Evolutionary conservation across 2,797 vertebrate species (phyloP).

Genomic region (Sebastes baramenuke): DNA sequence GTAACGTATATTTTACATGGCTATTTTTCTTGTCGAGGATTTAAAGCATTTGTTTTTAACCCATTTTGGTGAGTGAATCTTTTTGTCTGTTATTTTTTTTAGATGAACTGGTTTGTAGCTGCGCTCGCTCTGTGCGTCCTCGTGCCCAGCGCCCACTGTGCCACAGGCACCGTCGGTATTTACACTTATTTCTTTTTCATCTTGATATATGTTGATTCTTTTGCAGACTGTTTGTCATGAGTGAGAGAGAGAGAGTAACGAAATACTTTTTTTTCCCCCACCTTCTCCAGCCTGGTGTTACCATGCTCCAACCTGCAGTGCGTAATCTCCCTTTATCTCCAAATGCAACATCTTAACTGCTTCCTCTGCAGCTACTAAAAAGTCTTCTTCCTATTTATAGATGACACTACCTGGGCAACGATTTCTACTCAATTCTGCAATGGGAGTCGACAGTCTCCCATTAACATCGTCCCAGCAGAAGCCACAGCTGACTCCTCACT

Average conservation of each 20-base stretch:
- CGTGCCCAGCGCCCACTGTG: slow-evolving; percentile 2
- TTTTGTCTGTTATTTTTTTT: background rate
- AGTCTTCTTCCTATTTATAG: slow-evolving; percentile 28
- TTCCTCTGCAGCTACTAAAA: background rate
- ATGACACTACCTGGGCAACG: slow-evolving; percentile 52
- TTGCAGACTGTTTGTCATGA: background rate
- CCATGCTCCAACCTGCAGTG: slow-evolving; percentile 60
- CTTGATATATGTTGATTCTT: background rate
- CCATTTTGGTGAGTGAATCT: rapidly evolving
- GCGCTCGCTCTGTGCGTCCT: slow-evolving; percentile 43
- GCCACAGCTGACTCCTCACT: slow-evolving; percentile 19
- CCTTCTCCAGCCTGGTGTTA: slow-evolving; percentile 74
- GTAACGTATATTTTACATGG: background rate
- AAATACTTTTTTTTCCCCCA: rapidly evolving
- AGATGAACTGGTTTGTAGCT: slow-evolving; percentile 60
- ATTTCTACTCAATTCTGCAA: slow-evolving; percentile 38
- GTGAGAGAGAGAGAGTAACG: background rate
- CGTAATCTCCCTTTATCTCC: slow-evolving; percentile 39
- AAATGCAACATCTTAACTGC: background rate
- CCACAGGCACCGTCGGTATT: background rate
- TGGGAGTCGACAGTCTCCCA: slow-evolving; percentile 77
- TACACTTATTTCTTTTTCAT: background rate
- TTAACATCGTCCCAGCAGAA: slow-evolving; percentile 63
- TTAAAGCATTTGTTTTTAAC: background rate
- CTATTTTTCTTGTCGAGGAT: background rate